Percentiles rank a stretch among this genome's conserved stretches.
Conservation (phyloP, 1,140 invertebrate species). For the Eciton burchellii region DNA sequence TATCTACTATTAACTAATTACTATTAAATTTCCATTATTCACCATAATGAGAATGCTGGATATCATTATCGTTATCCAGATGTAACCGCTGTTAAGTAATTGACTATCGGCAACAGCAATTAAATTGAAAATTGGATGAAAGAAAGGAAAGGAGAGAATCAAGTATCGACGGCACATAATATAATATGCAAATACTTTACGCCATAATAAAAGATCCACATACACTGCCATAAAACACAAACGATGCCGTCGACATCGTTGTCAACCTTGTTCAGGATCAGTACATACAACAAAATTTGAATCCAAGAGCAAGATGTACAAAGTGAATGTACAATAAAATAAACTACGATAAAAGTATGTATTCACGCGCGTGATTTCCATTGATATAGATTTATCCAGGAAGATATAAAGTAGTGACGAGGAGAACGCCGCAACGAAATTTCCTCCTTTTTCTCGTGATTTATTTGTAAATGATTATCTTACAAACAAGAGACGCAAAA, state of each 20-base stretch:
- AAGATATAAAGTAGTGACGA: neutral
- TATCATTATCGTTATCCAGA: neutral
- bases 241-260: too few relatives aligned
- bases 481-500: slow-evolving; percentile 84
- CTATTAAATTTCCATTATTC: slow-evolving; percentile 11
- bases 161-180: neutral
- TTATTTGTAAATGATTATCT: slow-evolving; percentile 82
- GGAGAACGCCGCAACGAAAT: neutral
- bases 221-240: slow-evolving; percentile 45
- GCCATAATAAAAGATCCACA: slow-evolving; percentile 39
- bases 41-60: neutral
- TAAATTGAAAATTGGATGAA: slow-evolving; percentile 2
- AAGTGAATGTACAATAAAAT: too few relatives aligned
- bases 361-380: slow-evolving; percentile 5
- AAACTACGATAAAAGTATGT: slow-evolving; percentile 55
- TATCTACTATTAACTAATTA: slow-evolving; percentile 5
- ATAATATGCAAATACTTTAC: slow-evolving; percentile 28
- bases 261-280: slow-evolving; percentile 6
- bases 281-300: neutral
- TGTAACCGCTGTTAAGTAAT: slow-evolving; percentile 12
- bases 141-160: neutral
- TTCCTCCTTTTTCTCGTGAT: slow-evolving; percentile 61
- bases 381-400: neutral
- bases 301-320: neutral
- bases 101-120: neutral